phyloP scores from a whole-genome alignment of 2,113 vertebrate species.

The Xenopus borealis region DNA sequence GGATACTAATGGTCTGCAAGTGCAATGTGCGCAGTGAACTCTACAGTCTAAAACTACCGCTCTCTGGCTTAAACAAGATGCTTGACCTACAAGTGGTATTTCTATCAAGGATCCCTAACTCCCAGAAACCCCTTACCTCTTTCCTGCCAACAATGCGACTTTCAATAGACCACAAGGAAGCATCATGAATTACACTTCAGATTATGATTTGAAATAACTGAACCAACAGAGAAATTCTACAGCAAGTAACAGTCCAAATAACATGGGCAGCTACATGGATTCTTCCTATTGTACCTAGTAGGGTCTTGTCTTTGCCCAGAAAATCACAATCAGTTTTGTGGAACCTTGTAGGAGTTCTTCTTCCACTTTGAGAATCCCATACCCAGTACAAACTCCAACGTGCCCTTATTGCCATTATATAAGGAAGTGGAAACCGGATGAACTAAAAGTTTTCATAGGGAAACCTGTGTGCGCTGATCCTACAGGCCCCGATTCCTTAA shows the following conservation, averaged over 20 bases:
- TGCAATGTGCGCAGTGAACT: background rate
- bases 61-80: no score
- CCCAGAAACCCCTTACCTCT: no score
- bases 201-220: background rate
- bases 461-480: slow-evolving; percentile 30
- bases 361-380: slow-evolving; percentile 28
- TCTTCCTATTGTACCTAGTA: slow-evolving; percentile 6
- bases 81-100: no score
- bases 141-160: background rate
- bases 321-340: background rate
- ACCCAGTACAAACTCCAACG: slow-evolving; percentile 11
- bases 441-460: slow-evolving; percentile 8
- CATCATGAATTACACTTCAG: background rate
- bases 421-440: slow-evolving; percentile 25
- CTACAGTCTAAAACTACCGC: slow-evolving; percentile 7
- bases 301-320: background rate
- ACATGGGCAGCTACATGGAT: background rate
- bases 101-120: no score
- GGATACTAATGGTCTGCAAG: background rate
- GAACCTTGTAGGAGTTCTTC: background rate
- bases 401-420: slow-evolving; percentile 41
- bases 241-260: slow-evolving; percentile 34
- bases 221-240: background rate
- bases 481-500: slow-evolving; percentile 37
- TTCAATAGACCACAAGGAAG: background rate